Conservation (phyloP, 2,888 invertebrate genomes). For the Coremacera marginata region DNA sequence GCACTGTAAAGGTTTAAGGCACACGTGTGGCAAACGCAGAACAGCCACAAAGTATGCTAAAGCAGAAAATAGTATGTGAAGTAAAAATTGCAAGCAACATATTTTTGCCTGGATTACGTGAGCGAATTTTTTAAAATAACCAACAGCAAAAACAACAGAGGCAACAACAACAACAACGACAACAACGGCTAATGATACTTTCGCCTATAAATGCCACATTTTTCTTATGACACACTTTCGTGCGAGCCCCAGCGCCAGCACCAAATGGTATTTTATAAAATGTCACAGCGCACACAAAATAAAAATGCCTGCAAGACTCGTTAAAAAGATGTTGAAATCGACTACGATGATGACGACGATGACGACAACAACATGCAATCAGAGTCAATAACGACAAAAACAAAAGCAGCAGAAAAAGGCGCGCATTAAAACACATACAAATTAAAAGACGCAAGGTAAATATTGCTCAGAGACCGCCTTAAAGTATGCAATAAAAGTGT, state of each 20-base stretch:
- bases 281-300: neutral
- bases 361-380: conserved; percentile 12
- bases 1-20: neutral
- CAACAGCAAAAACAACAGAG: conserved; percentile 10
- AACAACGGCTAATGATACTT: conserved; percentile 32
- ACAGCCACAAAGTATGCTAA: conserved; percentile 34
- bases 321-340: neutral
- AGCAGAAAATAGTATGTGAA: neutral
- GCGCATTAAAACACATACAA: neutral
- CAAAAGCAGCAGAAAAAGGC: neutral
- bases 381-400: neutral
- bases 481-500: no score
- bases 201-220: conserved; percentile 33
- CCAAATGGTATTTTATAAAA: conserved; percentile 20
- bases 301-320: conserved; percentile 1
- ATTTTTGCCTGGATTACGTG: neutral
- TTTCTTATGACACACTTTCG: neutral
- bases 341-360: no score
- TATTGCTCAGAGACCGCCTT: neutral
- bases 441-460: neutral
- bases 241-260: neutral
- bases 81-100: conserved; percentile 1
- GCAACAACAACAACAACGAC: conserved; percentile 23
- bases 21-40: neutral
- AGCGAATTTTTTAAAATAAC: conserved; percentile 14